Conservation (phyloP, 2,888 invertebrate genomes). For the Tridacna gigas region DNA sequence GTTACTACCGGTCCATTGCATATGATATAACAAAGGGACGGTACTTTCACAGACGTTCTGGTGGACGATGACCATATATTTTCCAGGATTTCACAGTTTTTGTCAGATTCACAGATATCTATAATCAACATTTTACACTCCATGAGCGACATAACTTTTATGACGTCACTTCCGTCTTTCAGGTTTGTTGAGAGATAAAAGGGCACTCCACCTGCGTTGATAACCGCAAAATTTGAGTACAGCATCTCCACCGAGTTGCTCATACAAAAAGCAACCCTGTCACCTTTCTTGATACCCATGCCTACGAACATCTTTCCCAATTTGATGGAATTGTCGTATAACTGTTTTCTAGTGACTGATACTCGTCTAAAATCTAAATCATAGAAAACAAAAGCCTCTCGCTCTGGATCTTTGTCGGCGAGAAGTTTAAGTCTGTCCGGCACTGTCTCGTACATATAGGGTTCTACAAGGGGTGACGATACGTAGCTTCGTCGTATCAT, state of each 20-base stretch:
- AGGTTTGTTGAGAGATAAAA: conserved; percentile 34
- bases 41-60: conserved; percentile 16
- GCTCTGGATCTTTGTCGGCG: conserved; percentile 44
- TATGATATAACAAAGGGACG: conserved; percentile 32
- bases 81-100: conserved; percentile 46
- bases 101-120: conserved; percentile 29
- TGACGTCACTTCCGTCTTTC: conserved; percentile 60
- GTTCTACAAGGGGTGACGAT: conserved; percentile 6
- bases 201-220: conserved; percentile 49
- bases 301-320: conserved; percentile 37
- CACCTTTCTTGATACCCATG: conserved; percentile 44
- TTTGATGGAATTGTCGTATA: conserved; percentile 28
- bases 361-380: conserved; percentile 18
- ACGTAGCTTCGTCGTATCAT: conserved; percentile 36
- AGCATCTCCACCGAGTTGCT: conserved; percentile 55
- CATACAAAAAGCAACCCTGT: conserved; percentile 48
- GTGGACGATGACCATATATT: conserved; percentile 32
- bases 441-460: conserved; percentile 51
- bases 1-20: conserved; percentile 24
- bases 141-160: conserved; percentile 1
- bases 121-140: conserved; percentile 32
- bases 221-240: conserved; percentile 27
- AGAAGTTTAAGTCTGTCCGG: conserved; percentile 40
- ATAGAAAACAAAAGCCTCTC: conserved; percentile 56
- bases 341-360: conserved; percentile 36